Conservation (phyloP, 2,888 invertebrate genomes). For the Microplitis deprimator region DNA sequence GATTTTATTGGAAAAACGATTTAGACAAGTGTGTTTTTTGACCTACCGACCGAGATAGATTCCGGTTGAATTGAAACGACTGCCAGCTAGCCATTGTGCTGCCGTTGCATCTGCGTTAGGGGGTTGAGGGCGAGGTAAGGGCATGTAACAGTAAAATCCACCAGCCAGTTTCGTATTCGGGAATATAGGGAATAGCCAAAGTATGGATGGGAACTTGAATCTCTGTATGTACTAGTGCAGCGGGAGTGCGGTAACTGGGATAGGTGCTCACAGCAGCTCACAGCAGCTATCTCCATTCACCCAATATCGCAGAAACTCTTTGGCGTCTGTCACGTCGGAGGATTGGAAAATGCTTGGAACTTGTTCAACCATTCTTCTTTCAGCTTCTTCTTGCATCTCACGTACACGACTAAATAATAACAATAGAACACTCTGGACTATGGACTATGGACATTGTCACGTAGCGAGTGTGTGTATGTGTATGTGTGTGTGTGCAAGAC, state of each 20-base stretch:
- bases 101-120: neutral
- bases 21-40: slow-evolving; percentile 46
- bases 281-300: slow-evolving; percentile 6
- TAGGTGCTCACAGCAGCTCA: neutral
- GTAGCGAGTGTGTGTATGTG: neutral
- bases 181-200: neutral
- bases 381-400: slow-evolving; percentile 14
- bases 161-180: slow-evolving; percentile 9
- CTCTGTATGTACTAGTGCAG: neutral
- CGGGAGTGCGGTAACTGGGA: neutral
- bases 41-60: slow-evolving; percentile 55
- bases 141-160: neutral
- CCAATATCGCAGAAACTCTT: slow-evolving; percentile 37
- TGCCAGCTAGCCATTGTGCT: slow-evolving; percentile 23
- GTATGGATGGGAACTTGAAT: neutral
- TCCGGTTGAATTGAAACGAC: slow-evolving; percentile 48
- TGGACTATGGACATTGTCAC: neutral
- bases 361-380: slow-evolving; percentile 30
- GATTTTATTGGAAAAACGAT: slow-evolving; percentile 48
- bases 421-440: slow-evolving; percentile 5
- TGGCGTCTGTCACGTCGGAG: slow-evolving; percentile 34
- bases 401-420: slow-evolving; percentile 36
- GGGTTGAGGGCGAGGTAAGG: neutral
- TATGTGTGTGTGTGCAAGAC: neutral
- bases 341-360: slow-evolving; percentile 38